phyloP scores from a whole-genome alignment of 2,113 vertebrate genomes.

The Diadophis punctatus region DNA sequence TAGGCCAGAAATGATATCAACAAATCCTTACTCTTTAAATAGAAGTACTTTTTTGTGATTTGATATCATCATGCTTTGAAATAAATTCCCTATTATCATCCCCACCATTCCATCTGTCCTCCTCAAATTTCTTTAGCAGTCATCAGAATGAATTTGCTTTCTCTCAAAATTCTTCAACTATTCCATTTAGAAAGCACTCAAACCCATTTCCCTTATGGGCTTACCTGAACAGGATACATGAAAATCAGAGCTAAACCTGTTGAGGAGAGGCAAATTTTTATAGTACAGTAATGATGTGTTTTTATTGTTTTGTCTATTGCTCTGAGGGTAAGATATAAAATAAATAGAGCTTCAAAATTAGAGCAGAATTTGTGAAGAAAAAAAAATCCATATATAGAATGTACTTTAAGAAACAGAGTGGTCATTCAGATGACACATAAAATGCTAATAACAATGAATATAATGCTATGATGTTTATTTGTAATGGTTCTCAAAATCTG shows the following conservation, averaged over 20 bases:
- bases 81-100: neutral
- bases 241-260: neutral
- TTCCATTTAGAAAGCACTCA: neutral
- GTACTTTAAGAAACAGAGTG: neutral
- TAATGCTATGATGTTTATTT: conserved; percentile 17
- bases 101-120: neutral
- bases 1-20: neutral
- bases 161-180: neutral
- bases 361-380: neutral
- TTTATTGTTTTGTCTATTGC: neutral
- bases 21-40: neutral
- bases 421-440: neutral
- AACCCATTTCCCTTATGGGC: neutral
- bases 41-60: neutral
- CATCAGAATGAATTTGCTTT: neutral
- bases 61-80: neutral
- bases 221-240: neutral
- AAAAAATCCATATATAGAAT: neutral
- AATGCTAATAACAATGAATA: neutral
- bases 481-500: conserved; percentile 29
- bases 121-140: neutral
- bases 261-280: neutral
- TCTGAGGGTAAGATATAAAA: neutral
- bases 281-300: neutral
- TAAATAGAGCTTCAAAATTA: neutral